A percentile compares a stretch with the other conserved stretches of the same genome.
phyloP scores from a whole-genome alignment of 1,140 invertebrate species.

The Vanessa atalanta region DNA sequence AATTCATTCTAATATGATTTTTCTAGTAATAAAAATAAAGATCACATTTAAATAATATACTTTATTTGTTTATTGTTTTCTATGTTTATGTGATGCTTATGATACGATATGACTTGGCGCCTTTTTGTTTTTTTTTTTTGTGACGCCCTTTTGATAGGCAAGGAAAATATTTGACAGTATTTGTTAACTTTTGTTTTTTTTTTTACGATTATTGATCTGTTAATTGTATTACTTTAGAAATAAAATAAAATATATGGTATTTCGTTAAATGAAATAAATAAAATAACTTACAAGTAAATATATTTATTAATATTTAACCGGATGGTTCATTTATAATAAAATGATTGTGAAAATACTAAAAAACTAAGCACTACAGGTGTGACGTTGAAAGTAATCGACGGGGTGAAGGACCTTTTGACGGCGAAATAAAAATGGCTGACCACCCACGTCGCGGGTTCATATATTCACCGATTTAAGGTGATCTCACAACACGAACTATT shows the following conservation, averaged over 20 bases:
- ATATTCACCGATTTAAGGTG: slow-evolving; percentile 41
- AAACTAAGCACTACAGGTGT: slow-evolving; percentile 55
- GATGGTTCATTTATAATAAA: background rate
- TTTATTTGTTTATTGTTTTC: slow-evolving; percentile 20
- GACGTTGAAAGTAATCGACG: slow-evolving; percentile 43
- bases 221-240: no score
- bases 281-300: background rate
- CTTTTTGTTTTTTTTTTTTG: slow-evolving; percentile 30
- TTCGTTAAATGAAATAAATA: background rate
- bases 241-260: no score
- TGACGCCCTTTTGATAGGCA: slow-evolving; percentile 5
- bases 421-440: slow-evolving; percentile 64
- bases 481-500: background rate
- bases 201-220: background rate
- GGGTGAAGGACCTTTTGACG: slow-evolving; percentile 69
- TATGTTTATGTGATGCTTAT: slow-evolving; percentile 48
- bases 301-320: background rate
- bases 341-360: slow-evolving; percentile 54
- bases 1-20: slow-evolving; percentile 11
- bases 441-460: slow-evolving; percentile 59
- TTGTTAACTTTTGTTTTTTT: background rate
- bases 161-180: background rate
- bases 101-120: slow-evolving; percentile 46
- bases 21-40: slow-evolving; percentile 3
- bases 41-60: background rate